Conservation (phyloP, 2,797 vertebrate genomes). For the Leptatherina wallacei region DNA sequence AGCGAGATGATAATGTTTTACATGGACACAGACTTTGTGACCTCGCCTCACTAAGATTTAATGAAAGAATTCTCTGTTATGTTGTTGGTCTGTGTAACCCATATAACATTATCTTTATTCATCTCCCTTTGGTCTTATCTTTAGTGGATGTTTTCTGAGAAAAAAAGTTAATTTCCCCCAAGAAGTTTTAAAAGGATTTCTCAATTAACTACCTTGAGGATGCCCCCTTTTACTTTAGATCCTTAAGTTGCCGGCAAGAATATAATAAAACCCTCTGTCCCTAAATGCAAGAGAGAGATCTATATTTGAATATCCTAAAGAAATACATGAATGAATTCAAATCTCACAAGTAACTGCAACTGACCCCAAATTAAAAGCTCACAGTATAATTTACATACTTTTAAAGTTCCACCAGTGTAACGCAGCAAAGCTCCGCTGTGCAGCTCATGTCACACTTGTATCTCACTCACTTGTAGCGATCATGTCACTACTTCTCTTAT, state of each 20-base stretch:
- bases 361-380: constrained; percentile 9
- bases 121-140: neutral
- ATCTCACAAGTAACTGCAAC: neutral
- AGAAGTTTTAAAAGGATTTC: neutral
- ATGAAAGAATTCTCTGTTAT: neutral
- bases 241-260: neutral
- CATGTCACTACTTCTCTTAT: constrained; percentile 41
- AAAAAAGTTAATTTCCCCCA: neutral
- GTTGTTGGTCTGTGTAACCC: neutral
- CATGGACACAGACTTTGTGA: neutral
- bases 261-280: neutral
- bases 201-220: neutral
- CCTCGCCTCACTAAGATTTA: neutral
- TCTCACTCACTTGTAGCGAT: constrained; percentile 16
- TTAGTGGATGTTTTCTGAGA: neutral
- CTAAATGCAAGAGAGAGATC: neutral
- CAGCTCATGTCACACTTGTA: constrained; percentile 15
- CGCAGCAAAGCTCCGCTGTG: constrained; percentile 31
- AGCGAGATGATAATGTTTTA: neutral
- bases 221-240: neutral
- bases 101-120: neutral
- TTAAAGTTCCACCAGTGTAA: constrained; percentile 2
- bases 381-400: neutral
- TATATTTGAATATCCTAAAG: neutral
- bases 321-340: neutral